Evolutionary conservation across 2,797 vertebrate species (phyloP).

Genomic region (Sciurus carolinensis): DNA sequence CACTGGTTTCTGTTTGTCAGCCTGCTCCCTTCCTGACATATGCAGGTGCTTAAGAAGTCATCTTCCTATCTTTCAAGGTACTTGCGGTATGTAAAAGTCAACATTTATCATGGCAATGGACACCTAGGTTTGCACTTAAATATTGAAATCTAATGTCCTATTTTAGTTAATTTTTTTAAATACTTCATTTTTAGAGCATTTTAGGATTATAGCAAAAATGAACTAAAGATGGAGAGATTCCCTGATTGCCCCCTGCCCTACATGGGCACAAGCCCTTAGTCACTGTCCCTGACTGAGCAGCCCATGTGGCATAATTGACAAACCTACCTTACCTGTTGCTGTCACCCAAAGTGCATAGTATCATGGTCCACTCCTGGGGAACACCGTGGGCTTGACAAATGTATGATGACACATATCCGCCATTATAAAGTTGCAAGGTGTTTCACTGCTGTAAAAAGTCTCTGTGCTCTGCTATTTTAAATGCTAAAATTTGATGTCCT

Average conservation of each 20-base stretch:
- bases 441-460: background rate
- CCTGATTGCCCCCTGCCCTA: fast-evolving
- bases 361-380: background rate
- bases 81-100: background rate
- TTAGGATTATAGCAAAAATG: background rate
- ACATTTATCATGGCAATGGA: background rate
- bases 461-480: background rate
- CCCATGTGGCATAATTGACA: background rate
- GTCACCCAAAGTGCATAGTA: background rate
- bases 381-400: too few species aligned
- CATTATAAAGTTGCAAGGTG: background rate
- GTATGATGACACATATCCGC: background rate
- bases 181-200: background rate
- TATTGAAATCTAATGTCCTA: background rate
- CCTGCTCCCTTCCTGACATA: background rate
- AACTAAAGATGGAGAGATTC: background rate
- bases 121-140: background rate
- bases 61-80: conserved; percentile 34
- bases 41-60: background rate
- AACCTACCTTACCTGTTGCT: background rate
- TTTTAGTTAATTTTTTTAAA: background rate
- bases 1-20: background rate
- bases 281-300: background rate
- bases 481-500: background rate
- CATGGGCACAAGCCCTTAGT: background rate